These are phyloP conservation scores for Bombycilla garrulus DNA, from an alignment of 2,113 vertebrate species.

Conservation along the genomic window DNA sequence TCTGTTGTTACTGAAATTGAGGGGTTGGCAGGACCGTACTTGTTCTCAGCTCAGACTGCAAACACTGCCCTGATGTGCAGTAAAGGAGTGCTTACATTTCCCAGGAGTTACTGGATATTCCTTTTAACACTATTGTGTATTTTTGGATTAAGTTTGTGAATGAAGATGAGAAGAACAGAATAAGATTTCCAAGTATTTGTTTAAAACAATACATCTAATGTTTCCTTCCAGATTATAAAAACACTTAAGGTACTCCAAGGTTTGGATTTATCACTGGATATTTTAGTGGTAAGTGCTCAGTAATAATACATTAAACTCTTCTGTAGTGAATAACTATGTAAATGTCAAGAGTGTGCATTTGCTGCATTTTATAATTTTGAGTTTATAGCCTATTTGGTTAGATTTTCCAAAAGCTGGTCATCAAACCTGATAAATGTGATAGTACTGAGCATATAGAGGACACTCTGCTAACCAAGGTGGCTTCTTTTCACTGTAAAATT, in stretches of 20 bases:
- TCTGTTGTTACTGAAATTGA: not conserved
- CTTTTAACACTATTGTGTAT: not conserved
- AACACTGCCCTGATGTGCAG: not conserved
- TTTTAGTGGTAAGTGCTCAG: constrained; percentile 80
- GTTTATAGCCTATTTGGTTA: not conserved
- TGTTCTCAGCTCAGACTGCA: not conserved
- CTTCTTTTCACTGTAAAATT: not conserved
- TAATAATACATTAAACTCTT: not conserved
- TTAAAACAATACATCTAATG: not conserved
- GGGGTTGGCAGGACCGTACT: not conserved
- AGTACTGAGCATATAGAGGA: not conserved
- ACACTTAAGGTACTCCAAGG: constrained; percentile 77
- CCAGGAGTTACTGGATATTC: not conserved
- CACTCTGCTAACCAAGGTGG: not conserved
- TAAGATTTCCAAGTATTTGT: not conserved
- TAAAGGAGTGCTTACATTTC: not conserved
- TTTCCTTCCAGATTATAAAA: constrained; percentile 78
- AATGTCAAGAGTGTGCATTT: not conserved
- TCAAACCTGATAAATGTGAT: not conserved
- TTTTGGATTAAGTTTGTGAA: not conserved
- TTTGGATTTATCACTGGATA: constrained; percentile 81
- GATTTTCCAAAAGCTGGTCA: not conserved
- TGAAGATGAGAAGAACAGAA: not conserved
- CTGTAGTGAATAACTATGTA: not conserved
- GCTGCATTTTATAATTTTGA: not conserved